Percentiles rank a stretch among this genome's conserved stretches.
Conservation (phyloP, 2,888 invertebrate genomes). For the Plemyria rubiginata region DNA sequence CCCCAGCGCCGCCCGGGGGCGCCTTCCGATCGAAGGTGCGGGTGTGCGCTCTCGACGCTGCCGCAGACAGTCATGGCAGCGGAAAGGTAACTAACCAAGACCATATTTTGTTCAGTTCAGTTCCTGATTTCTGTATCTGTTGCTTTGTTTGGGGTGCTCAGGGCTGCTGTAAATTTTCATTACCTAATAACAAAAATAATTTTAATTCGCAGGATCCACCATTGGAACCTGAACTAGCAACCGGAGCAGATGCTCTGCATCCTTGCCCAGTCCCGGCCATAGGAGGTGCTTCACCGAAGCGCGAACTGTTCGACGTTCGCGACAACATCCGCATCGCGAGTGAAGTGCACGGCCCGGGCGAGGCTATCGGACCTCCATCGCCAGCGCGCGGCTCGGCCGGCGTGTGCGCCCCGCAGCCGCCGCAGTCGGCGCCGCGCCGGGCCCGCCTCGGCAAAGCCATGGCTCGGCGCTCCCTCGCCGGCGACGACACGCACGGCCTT, state of each 20-base stretch:
- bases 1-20: slow-evolving; percentile 79
- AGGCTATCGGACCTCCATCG: slow-evolving; percentile 86
- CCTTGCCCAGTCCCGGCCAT: slow-evolving; percentile 72
- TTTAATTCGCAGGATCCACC: slow-evolving; percentile 70
- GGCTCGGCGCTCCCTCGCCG: slow-evolving; percentile 86
- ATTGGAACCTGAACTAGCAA: slow-evolving; percentile 68
- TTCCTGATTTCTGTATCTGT: no score
- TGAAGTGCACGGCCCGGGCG: slow-evolving; percentile 66
- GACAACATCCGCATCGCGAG: slow-evolving; percentile 69
- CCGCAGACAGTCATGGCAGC: slow-evolving; percentile 75
- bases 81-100: slow-evolving; percentile 64
- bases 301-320: slow-evolving; percentile 72
- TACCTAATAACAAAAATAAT: no score
- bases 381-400: slow-evolving; percentile 89
- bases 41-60: slow-evolving; percentile 74
- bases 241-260: slow-evolving; percentile 71
- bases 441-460: slow-evolving; percentile 86
- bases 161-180: no score
- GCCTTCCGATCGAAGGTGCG: slow-evolving; percentile 82
- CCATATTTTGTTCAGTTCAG: no score
- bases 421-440: slow-evolving; percentile 71
- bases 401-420: slow-evolving; percentile 86
- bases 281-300: slow-evolving; percentile 78
- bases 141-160: no score
- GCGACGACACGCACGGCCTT: slow-evolving; percentile 81